A percentile compares a stretch with the other conserved stretches of the same genome.
Evolutionary conservation across 2,888 invertebrate species (phyloP).

Genomic region (Alviniconcha strummeri): DNA sequence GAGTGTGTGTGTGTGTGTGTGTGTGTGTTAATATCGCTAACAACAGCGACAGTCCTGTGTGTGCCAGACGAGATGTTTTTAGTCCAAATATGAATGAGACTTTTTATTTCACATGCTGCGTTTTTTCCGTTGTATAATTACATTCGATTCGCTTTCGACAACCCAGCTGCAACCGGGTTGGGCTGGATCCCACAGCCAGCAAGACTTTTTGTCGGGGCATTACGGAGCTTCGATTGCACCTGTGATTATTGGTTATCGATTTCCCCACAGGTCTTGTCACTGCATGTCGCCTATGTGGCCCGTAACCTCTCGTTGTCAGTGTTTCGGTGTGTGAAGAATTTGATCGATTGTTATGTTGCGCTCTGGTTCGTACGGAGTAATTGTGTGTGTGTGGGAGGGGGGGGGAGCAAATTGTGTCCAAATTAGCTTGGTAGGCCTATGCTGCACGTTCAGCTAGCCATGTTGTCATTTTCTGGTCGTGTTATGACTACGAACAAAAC

Average conservation of each 20-base stretch:
- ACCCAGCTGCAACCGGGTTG: not conserved
- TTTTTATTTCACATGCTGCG: no score
- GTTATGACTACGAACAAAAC: not conserved
- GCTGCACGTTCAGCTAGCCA: no score
- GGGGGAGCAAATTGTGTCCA: no score
- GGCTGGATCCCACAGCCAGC: not conserved
- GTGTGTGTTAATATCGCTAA: not conserved
- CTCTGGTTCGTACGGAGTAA: not conserved
- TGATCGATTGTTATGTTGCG: not conserved
- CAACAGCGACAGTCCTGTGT: no score
- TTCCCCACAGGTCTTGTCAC: not conserved
- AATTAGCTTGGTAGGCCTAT: no score
- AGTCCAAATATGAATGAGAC: no score
- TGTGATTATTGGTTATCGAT: not conserved
- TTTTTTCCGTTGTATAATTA: not conserved
- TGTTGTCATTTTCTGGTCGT: not conserved
- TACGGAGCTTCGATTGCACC: not conserved
- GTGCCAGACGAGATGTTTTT: no score
- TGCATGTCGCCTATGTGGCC: not conserved
- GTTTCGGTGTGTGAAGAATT: not conserved
- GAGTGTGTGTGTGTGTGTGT: constrained; percentile 9
- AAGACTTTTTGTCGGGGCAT: not conserved
- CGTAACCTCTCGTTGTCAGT: no score
- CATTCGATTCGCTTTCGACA: not conserved
- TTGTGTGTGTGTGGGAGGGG: no score